A percentile compares a stretch with the other conserved stretches of the same genome.
These are phyloP conservation scores for Euborellia annulipes DNA, from an alignment of 1,140 invertebrate species.

Conservation along the genomic window DNA sequence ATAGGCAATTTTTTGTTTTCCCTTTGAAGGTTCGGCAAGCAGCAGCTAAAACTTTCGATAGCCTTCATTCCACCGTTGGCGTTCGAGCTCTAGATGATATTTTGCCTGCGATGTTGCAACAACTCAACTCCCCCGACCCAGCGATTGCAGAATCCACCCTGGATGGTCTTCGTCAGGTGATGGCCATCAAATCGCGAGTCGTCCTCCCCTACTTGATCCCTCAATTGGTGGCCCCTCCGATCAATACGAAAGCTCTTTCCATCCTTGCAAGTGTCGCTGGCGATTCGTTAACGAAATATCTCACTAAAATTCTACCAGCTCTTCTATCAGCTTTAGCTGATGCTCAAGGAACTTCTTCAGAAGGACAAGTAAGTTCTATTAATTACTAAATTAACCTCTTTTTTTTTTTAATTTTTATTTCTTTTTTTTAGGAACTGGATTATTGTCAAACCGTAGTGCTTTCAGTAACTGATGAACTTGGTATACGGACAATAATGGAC, in stretches of 20 bases:
- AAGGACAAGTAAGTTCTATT: slow-evolving; percentile 36
- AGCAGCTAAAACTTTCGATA: slow-evolving; percentile 93
- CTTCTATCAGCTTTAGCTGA: slow-evolving; percentile 62
- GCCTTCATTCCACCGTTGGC: slow-evolving; percentile 86
- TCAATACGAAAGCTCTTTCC: slow-evolving; percentile 86
- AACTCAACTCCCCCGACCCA: slow-evolving; percentile 60
- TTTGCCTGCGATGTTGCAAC: slow-evolving; percentile 72
- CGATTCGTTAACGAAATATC: slow-evolving; percentile 79
- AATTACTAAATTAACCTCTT: too few relatives aligned
- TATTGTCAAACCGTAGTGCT: slow-evolving; percentile 87
- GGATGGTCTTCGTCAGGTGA: slow-evolving; percentile 89
- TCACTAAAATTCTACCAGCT: slow-evolving; percentile 81
- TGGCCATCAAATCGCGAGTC: slow-evolving; percentile 89
- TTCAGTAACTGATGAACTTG: slow-evolving; percentile 74
- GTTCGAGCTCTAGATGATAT: slow-evolving; percentile 94
- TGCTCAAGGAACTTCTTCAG: slow-evolving; percentile 46
- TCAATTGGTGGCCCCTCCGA: slow-evolving; percentile 65
- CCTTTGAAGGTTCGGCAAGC: slow-evolving; percentile 83
- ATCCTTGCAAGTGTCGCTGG: slow-evolving; percentile 84
- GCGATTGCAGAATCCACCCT: slow-evolving; percentile 67
- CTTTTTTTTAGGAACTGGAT: slow-evolving; percentile 48
- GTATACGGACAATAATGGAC: slow-evolving; percentile 76
- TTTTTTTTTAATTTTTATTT: too few relatives aligned
- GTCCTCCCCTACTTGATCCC: slow-evolving; percentile 92
- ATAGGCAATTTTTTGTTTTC: too few relatives aligned